These are phyloP conservation scores for Acrocyrtus sp. DNA, from an alignment of 2,888 invertebrate genomes.

Conservation along the genomic window DNA sequence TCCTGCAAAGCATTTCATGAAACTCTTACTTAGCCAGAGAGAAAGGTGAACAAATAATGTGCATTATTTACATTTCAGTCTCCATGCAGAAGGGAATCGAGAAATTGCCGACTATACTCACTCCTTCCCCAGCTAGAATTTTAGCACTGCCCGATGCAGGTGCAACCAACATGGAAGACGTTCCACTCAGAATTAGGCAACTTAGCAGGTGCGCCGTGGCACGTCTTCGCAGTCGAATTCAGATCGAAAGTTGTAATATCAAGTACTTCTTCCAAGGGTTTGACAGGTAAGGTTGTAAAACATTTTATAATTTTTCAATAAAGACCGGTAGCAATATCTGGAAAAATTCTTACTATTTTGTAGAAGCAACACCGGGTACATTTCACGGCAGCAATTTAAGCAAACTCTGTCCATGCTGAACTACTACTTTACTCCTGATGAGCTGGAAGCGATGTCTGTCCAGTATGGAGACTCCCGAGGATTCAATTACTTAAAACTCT, in stretches of 20 bases:
- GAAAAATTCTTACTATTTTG: constrained; percentile 22
- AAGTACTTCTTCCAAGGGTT: constrained; percentile 63
- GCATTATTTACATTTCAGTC: constrained; percentile 51
- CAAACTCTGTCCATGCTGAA: constrained; percentile 77
- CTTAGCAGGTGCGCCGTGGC: constrained; percentile 62
- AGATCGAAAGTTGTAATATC: constrained; percentile 61
- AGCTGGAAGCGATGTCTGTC: constrained; percentile 76
- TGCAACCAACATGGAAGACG: constrained; percentile 55
- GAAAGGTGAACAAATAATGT: too few relatives aligned
- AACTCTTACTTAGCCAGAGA: too few relatives aligned
- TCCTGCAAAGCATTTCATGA: too few relatives aligned
- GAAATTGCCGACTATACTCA: constrained; percentile 56
- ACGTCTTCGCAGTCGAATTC: constrained; percentile 56
- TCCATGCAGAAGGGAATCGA: constrained; percentile 62
- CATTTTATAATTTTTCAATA: neutral
- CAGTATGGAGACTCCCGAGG: constrained; percentile 80
- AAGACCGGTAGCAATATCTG: neutral
- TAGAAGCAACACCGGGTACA: constrained; percentile 79
- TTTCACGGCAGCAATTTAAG: constrained; percentile 75
- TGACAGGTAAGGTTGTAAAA: constrained; percentile 51
- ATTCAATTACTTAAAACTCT: constrained; percentile 78
- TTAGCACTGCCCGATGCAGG: constrained; percentile 54
- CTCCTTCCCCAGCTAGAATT: constrained; percentile 57
- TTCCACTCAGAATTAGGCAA: constrained; percentile 56
- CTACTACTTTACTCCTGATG: constrained; percentile 74